Evolutionary conservation across 2,797 vertebrate genomes (phyloP), one percentile per base, ranked within the genome.

Genomic region (Hippoglossus hippoglossus): DNA sequence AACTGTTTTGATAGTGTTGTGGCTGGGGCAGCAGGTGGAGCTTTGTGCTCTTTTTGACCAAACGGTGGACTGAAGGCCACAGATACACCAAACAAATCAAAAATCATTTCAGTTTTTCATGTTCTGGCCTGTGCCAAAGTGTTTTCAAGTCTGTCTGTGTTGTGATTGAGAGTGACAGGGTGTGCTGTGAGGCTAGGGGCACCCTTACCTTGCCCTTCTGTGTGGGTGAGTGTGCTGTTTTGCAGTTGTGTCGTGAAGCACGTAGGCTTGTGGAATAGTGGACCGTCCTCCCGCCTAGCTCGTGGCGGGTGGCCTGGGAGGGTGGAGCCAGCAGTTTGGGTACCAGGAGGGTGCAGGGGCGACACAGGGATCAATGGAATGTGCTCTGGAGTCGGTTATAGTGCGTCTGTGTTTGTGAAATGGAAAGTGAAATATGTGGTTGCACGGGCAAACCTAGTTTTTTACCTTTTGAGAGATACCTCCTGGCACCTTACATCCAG

Each of bases 231-330:
- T 11, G 53, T 52, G 58, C 66, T 69, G 65, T 66, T 71, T 72
- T 67, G 81, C 5, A 49, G 65, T 63, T 91, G 88, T 90, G 89
- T 90, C 69, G 10, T 63, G 79, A 76, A 78, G 86, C 91, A 92
- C 90, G 80, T 90, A 89, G 87, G 87, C 87, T 74, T 85, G 71
- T 82, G 91, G 89, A 92, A 92, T 87, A 88, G 71, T 47, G 24
- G 68, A 66, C 73, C 6, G 22, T 67, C 81, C 68, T 75, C 58
- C 34, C 11, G 51, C 76, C 84, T 79, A 64, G 63, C 75, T 82
- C 60, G 3, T 78, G 65, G 76, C 82, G 67, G 83, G 83, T 89
- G 89, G 77, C 79, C 84, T 71, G 39, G 57, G 67, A 44, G 50
- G 80, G 76, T 66, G 66, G 70, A 82, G 84, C 73, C 63, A 79